Percentiles rank a stretch among this genome's conserved stretches.
These are phyloP conservation scores for Lepidocolaptes lacrymiger DNA, from an alignment of 2,797 vertebrate genomes.

Conservation along the genomic window DNA sequence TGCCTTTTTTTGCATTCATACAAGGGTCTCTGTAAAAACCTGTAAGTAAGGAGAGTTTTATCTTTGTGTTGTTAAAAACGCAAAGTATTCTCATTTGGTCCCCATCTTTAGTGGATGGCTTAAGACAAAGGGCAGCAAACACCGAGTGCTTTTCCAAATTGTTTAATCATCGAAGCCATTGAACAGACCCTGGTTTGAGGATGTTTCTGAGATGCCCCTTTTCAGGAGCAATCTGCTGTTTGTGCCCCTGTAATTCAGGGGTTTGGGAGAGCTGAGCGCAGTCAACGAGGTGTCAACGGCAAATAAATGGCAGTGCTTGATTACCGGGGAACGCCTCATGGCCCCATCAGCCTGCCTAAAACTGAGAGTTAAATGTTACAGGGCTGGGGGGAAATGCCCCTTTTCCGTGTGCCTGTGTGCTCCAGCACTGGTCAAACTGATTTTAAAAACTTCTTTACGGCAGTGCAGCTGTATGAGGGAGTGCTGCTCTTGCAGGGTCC, in stretches of 20 bases:
- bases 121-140: background rate
- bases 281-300: background rate
- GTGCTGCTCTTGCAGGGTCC: background rate
- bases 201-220: background rate
- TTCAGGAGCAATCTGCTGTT: background rate
- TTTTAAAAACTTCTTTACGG: background rate
- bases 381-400: background rate
- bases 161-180: rapidly evolving
- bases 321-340: background rate
- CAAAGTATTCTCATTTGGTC: background rate
- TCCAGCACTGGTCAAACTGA: background rate
- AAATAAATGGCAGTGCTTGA: background rate
- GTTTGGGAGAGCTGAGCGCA: background rate
- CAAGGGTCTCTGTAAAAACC: background rate
- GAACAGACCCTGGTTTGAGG: background rate
- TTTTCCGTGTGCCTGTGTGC: background rate
- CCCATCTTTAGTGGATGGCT: background rate
- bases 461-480: background rate
- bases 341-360: background rate
- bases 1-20: background rate
- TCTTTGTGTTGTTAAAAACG: background rate
- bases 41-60: background rate
- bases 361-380: background rate
- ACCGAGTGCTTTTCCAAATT: background rate
- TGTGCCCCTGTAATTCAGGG: background rate